Conservation (phyloP, 2,797 vertebrate species). For the Discoglossus pictus region DNA sequence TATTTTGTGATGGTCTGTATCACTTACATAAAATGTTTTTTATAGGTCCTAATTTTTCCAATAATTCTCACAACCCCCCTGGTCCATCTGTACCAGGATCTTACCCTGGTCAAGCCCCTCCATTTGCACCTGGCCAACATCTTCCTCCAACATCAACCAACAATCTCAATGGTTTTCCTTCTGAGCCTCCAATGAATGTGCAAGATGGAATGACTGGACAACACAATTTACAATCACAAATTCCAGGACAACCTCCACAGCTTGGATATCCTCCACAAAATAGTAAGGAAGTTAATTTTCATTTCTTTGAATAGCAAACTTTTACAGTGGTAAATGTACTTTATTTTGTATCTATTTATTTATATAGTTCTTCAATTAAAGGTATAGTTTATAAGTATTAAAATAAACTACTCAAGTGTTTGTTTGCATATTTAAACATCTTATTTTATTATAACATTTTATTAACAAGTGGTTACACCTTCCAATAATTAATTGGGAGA, state of each 20-base stretch:
- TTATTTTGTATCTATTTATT: too few relatives aligned
- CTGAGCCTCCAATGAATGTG: slow-evolving; percentile 61
- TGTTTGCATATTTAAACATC: too few relatives aligned
- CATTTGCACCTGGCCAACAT: slow-evolving; percentile 69
- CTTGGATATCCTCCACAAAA: slow-evolving; percentile 66
- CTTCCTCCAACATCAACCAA: slow-evolving; percentile 67
- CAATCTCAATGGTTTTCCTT: slow-evolving; percentile 61
- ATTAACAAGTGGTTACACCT: too few relatives aligned
- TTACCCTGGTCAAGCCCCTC: slow-evolving; percentile 68
- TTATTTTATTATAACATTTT: too few relatives aligned
- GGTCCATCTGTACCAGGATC: slow-evolving; percentile 60
- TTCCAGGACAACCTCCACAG: slow-evolving; percentile 66
- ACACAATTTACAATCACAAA: slow-evolving; percentile 74
- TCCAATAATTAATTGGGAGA: too few relatives aligned
- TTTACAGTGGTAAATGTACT: too few relatives aligned
- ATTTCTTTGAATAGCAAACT: slow-evolving; percentile 33
- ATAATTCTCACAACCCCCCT: slow-evolving; percentile 57
- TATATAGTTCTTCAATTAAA: too few relatives aligned
- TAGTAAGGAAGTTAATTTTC: slow-evolving; percentile 55
- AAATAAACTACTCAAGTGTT: too few relatives aligned
- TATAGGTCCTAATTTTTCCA: slow-evolving; percentile 68
- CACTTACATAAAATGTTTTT: too few relatives aligned
- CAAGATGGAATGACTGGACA: slow-evolving; percentile 70
- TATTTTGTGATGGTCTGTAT: too few relatives aligned
- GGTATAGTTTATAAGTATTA: too few relatives aligned